These are phyloP conservation scores for Caenorhabditis remanei DNA, from an alignment of 1,140 invertebrate species.

Conservation along the genomic window DNA sequence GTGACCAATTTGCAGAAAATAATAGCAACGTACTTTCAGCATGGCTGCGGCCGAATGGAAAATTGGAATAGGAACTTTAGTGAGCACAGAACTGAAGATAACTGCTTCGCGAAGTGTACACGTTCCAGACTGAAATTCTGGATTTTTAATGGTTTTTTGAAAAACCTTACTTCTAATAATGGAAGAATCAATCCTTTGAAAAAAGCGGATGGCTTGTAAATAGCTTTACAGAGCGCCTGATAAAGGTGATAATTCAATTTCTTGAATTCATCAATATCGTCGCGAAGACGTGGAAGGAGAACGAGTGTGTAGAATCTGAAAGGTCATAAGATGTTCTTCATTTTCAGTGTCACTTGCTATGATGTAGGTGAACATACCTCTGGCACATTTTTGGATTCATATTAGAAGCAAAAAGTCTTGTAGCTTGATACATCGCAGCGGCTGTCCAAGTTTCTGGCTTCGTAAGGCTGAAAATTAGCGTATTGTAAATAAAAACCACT, in stretches of 20 bases:
- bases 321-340: constrained; percentile 20
- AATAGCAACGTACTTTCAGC: constrained; percentile 81
- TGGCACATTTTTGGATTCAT: constrained; percentile 96
- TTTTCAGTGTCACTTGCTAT: too few relatives aligned
- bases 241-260: constrained; percentile 96
- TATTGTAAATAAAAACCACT: background rate
- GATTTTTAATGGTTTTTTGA: constrained; percentile 40
- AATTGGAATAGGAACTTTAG: constrained; percentile 92
- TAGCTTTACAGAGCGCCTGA: constrained; percentile 89
- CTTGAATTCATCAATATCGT: constrained; percentile 95
- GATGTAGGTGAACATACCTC: constrained; percentile 80
- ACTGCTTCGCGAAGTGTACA: constrained; percentile 95
- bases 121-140: constrained; percentile 84
- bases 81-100: constrained; percentile 91
- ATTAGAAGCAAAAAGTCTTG: constrained; percentile 94
- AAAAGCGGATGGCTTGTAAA: constrained; percentile 98
- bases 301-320: constrained; percentile 91
- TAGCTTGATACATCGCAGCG: constrained; percentile 94
- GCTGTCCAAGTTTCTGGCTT: constrained; percentile 84
- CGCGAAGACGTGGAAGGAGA: constrained; percentile 89
- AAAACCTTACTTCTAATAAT: constrained; percentile 84
- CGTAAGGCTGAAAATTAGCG: constrained; percentile 75
- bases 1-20: background rate
- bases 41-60: constrained; percentile 95
- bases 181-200: constrained; percentile 97